Conservation (phyloP, 2,113 vertebrate species). For the Ageneiosus marmoratus region DNA sequence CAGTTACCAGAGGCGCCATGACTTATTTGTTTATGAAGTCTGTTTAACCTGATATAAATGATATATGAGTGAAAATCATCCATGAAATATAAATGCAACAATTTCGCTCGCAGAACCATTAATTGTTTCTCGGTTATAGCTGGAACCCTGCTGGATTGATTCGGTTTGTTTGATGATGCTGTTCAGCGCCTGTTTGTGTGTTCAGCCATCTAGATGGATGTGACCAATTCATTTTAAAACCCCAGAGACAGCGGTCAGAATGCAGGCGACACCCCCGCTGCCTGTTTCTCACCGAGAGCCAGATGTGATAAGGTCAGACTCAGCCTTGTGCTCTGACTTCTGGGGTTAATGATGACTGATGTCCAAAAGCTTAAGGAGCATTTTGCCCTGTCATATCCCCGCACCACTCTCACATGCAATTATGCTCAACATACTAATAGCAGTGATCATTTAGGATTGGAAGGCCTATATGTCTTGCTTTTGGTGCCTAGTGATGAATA, state of each 20-base stretch:
- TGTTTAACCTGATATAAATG: slow-evolving; percentile 23
- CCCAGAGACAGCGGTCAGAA: slow-evolving; percentile 69
- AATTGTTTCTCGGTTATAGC: slow-evolving; percentile 23
- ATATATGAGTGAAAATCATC: slow-evolving; percentile 25
- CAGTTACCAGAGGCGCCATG: background rate
- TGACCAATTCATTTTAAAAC: slow-evolving; percentile 77
- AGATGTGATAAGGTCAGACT: slow-evolving; percentile 76
- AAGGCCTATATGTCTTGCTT: slow-evolving; percentile 39
- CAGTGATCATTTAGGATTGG: slow-evolving; percentile 47
- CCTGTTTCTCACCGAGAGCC: slow-evolving; percentile 77
- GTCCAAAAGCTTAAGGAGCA: slow-evolving; percentile 72
- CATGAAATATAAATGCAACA: slow-evolving; percentile 37
- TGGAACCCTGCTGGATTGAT: slow-evolving; percentile 30
- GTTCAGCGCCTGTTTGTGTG: slow-evolving; percentile 64
- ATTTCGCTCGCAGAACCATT: slow-evolving; percentile 24
- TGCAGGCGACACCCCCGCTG: slow-evolving; percentile 67
- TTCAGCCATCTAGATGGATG: slow-evolving; percentile 69
- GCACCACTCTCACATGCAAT: slow-evolving; percentile 56
- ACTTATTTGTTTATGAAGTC: slow-evolving; percentile 23
- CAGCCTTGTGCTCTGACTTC: slow-evolving; percentile 65
- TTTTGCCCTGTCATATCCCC: slow-evolving; percentile 65
- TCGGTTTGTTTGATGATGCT: slow-evolving; percentile 32
- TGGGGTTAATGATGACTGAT: slow-evolving; percentile 85
- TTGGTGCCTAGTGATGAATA: slow-evolving; percentile 42
- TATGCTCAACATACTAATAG: slow-evolving; percentile 50